phyloP scores from a whole-genome alignment of 1,140 invertebrate genomes.

The Drosophila trapezifrons region DNA sequence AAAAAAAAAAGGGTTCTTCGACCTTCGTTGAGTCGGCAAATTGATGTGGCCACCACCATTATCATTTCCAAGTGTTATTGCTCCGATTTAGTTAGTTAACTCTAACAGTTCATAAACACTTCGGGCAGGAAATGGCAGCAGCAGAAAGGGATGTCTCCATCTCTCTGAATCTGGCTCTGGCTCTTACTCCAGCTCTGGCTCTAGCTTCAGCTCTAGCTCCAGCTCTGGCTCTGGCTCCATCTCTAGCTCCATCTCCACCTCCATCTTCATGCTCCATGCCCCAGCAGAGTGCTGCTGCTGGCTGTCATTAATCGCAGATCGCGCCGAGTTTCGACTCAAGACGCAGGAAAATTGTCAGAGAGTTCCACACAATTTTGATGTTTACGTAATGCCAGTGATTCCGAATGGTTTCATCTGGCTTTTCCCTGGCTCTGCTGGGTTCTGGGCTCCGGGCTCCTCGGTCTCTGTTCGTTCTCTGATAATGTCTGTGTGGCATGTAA shows the following conservation, averaged over 20 bases:
- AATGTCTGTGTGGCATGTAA: conserved; percentile 55
- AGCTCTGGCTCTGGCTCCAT: conserved; percentile 65
- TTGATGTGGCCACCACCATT: conserved; percentile 19
- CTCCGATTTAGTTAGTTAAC: conserved; percentile 81
- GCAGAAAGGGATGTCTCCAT: conserved; percentile 2
- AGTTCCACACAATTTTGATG: conserved; percentile 31
- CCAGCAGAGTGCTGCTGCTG: conserved; percentile 7
- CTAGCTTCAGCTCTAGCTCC: conserved; percentile 13
- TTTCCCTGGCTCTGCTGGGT: neutral
- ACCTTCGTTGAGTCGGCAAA: conserved; percentile 40
- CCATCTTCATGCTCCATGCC: conserved; percentile 62
- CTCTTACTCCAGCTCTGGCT: too few relatives aligned
- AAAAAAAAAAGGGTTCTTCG: conserved; percentile 29
- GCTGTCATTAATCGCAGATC: conserved; percentile 62
- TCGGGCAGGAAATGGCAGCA: conserved; percentile 15
- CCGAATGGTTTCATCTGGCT: conserved; percentile 10
- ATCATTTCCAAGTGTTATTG: conserved; percentile 46
- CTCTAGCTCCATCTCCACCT: conserved; percentile 10
- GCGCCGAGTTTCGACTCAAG: conserved; percentile 63
- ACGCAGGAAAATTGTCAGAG: conserved; percentile 69
- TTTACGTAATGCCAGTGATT: conserved; percentile 50
- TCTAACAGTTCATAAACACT: conserved; percentile 81
- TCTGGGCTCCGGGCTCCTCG: neutral
- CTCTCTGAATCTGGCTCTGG: conserved; percentile 1
- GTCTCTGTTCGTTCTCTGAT: conserved; percentile 7